Base-by-base conservation (phyloP, 2,113 vertebrate genomes). In the Chionodraco myersi region DNA sequence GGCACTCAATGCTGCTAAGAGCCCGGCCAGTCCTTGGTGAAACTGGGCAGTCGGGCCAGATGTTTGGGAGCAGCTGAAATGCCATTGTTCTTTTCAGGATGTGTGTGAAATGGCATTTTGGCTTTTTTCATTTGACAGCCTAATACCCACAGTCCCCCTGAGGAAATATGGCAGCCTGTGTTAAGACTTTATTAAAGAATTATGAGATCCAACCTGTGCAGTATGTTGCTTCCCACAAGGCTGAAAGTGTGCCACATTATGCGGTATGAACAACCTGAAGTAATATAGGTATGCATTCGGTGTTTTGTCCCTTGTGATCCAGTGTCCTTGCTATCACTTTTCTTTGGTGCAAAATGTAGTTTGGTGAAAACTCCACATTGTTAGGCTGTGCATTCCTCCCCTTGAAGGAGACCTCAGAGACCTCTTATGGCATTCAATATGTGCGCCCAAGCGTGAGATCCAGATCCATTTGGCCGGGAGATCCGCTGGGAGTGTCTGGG, bases 341-440 rank as follows among this genome's bases (percentile, higher is more conserved):
- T 87, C 85, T 88, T 89, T 89, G 87, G 91, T 90, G 89, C 85
- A 90, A 90, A 89, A 92, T 91, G 86, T 91, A 90, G 87, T 92
- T 92, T 91, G 89, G 89, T 92, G 89, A 89, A 92, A 93, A 91
- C 85, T 93, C 89, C 90, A 91, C 92, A 93, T 91, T 91, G 92
- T 94, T 92, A 89, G 88, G 83, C 88, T 58, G 84, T 69, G 68
- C 92, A 91, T 93, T 93, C 89, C 90, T 93, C 83, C 86, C 83
- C 72, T 87, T 91, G 91, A 93, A 92, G 86, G 92, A 88, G 93
- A 93, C 93, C 91, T 92, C 75, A 48, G 91, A 93, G 93, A 93
- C 90, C 90, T 93, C 92, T 93, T 94, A 94, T 91, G 93, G 91
- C 91, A 93, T 94, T 93, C 92, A 93, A 93, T 94, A 93, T 93